These are phyloP conservation scores for Sicus ferrugineus DNA, from an alignment of 2,888 invertebrate species.

Conservation along the genomic window DNA sequence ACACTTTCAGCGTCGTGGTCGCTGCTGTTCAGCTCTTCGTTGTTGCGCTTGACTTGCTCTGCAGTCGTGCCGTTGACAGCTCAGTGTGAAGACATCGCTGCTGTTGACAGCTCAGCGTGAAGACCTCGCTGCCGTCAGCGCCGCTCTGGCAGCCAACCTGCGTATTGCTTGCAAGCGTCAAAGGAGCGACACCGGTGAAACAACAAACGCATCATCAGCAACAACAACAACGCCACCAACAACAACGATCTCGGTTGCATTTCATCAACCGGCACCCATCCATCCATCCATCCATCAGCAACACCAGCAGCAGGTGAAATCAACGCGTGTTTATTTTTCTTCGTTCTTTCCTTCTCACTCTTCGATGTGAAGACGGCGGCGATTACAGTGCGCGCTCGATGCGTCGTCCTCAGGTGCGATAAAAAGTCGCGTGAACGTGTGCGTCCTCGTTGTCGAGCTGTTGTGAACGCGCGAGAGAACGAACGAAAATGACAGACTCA, in stretches of 20 bases:
- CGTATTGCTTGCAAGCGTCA: conserved; percentile 3
- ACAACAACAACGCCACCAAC: conserved; percentile 1
- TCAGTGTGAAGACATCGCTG: conserved; percentile 18
- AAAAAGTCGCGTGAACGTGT: background rate
- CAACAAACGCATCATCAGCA: background rate
- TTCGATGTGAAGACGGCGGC: too few relatives aligned
- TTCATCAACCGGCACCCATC: background rate
- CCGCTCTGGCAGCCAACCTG: too few relatives aligned
- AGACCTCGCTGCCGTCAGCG: background rate
- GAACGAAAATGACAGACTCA: conserved; percentile 56
- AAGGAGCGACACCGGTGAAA: conserved; percentile 9
- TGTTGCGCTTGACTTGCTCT: conserved; percentile 24
- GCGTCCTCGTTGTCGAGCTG: background rate
- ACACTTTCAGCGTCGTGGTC: conserved; percentile 8
- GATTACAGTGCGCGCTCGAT: background rate
- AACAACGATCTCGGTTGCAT: conserved; percentile 1
- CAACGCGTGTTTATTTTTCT: too few relatives aligned
- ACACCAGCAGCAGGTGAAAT: background rate
- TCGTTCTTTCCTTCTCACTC: too few relatives aligned
- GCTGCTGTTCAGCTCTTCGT: conserved; percentile 6
- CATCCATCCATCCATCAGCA: too few relatives aligned
- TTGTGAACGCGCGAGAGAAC: background rate
- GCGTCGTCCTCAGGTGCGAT: background rate
- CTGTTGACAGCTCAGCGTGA: conserved; percentile 7
- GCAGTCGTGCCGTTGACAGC: conserved; percentile 30